Base-by-base conservation (phyloP, 2,888 invertebrate species). In the Papilio elwesi region DNA sequence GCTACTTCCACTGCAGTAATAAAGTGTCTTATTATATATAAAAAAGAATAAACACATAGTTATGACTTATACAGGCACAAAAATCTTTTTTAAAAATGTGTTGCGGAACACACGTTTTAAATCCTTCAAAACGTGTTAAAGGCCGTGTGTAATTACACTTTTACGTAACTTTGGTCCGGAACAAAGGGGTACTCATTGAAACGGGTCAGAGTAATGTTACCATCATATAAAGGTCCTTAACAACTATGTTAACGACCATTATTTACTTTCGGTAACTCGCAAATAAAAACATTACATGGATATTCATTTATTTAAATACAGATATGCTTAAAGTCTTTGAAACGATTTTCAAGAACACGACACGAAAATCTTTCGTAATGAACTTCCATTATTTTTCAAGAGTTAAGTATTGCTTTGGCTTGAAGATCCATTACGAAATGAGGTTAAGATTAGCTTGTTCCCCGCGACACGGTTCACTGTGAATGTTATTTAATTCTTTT, bases 381-480 rank as follows among this genome's bases (percentile, higher is more conserved):
- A 53, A 36, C 63, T 43, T 62, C 36, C 52, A 52, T 52, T 69
- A 47, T 47, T 43, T 51, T 36, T 62, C 6, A 59, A 49, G n/a
- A 15, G n/a, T 55, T 12, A 55, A 53, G 47, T 64, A 49, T 49
- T 63, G 9, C 16, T 63, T 12, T 26, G 49, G 26, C n/a, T n/a
- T 5, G 52, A 66, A 62, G 38, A 38, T 66, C 66, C 52, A 67
- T 71, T 71, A 71, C 59, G 47, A 51, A 67, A 67, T 66, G 59
- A 67, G 71, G 71, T 59, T 67, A 71, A 71, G 66, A 62, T 71
- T 43, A 67, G 52, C 47, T 62, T 66, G 47, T 11, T 67, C 43
- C n/a, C 12, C 36, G 55, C 48, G 63, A 55, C 64, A 57, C 38
- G 16, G 38, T 55, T 53, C 38, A 53, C 38, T 71, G 9, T 64